These are phyloP conservation scores for Streptopelia turtur DNA, from an alignment of 2,797 vertebrate species.

Conservation along the genomic window DNA sequence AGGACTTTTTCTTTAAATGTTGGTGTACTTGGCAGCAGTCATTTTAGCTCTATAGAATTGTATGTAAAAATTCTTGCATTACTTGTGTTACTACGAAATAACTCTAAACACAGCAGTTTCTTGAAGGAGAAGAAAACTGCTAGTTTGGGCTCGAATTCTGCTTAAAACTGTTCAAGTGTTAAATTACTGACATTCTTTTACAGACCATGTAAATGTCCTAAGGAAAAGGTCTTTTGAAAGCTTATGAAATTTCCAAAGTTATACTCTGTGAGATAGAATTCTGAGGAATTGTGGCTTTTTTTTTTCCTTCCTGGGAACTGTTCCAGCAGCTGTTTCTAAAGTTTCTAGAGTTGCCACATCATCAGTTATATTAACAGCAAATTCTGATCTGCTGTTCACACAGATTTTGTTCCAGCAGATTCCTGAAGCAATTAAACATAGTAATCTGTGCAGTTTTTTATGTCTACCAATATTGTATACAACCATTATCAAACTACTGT, in stretches of 20 bases:
- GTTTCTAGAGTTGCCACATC: slow-evolving; percentile 74
- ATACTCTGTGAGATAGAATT: slow-evolving; percentile 61
- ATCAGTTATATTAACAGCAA: slow-evolving; percentile 66
- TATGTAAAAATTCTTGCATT: slow-evolving; percentile 21
- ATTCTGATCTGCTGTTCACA: slow-evolving; percentile 14
- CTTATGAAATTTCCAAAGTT: slow-evolving; percentile 70
- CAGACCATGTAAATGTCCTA: slow-evolving; percentile 69
- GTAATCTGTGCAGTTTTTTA: background rate
- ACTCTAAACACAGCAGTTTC: background rate
- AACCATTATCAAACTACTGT: background rate
- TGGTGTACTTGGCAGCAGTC: slow-evolving; percentile 7
- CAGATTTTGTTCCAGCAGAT: slow-evolving; percentile 34
- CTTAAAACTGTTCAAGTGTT: slow-evolving; percentile 45
- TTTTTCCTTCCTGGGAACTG: slow-evolving; percentile 26
- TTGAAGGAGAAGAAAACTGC: background rate
- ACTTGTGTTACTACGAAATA: slow-evolving; percentile 7
- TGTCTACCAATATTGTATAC: background rate
- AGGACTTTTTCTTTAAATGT: background rate
- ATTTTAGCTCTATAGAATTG: slow-evolving; percentile 15
- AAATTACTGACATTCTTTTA: slow-evolving; percentile 71
- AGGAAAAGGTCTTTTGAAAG: slow-evolving; percentile 64
- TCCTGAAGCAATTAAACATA: slow-evolving; percentile 37
- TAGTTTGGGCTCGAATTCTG: slow-evolving; percentile 1
- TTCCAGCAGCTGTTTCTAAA: slow-evolving; percentile 73
- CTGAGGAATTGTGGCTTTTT: slow-evolving; percentile 46